Evolutionary conservation across 2,797 vertebrate species (phyloP).

Genomic region (Pteropus rufus): DNA sequence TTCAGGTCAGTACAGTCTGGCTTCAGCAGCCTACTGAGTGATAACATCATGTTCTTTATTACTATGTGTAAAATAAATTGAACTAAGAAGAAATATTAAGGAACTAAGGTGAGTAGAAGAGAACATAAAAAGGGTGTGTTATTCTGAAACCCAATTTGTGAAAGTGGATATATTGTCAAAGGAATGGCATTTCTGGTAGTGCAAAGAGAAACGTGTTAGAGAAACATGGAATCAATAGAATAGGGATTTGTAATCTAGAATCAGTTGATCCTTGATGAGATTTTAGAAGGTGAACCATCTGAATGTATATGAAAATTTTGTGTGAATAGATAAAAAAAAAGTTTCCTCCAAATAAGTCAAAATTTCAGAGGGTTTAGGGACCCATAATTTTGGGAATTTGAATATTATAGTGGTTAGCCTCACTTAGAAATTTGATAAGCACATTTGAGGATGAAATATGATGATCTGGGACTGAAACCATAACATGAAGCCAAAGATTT

Average conservation of each 20-base stretch:
- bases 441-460: neutral
- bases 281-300: neutral
- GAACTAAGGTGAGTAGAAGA: neutral
- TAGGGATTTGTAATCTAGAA: neutral
- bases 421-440: neutral
- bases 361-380: neutral
- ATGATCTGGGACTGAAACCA: neutral
- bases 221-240: neutral
- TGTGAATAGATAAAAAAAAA: neutral
- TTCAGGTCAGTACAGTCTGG: too few species aligned
- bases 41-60: neutral
- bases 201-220: neutral
- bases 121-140: neutral
- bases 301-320: neutral
- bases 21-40: neutral
- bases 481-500: neutral
- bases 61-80: neutral
- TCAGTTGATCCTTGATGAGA: neutral
- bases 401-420: neutral
- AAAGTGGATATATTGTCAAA: neutral
- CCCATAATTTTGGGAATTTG: neutral
- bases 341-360: too few species aligned
- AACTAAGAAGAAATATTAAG: neutral
- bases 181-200: neutral
- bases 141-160: neutral